Evolutionary conservation across 2,888 invertebrate species (phyloP).

Genomic region (Pseudoips prasinana): DNA sequence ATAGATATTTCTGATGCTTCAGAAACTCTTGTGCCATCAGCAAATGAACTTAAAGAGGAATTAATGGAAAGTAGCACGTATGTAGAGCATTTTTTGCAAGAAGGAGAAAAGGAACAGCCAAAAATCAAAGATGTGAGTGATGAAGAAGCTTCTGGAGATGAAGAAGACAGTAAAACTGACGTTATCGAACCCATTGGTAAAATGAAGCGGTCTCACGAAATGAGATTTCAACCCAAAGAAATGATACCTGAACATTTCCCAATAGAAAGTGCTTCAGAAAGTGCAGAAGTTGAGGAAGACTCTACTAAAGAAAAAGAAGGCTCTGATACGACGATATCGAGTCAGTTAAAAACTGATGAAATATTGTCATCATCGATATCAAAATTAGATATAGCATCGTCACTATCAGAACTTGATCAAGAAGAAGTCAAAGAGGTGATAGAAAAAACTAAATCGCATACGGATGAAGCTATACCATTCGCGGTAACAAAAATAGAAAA

Average conservation of each 20-base stretch:
- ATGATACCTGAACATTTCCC: constrained; percentile 76
- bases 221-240: constrained; percentile 90
- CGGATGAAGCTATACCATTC: constrained; percentile 63
- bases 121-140: constrained; percentile 74
- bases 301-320: constrained; percentile 65
- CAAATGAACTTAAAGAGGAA: constrained; percentile 89
- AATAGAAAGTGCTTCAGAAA: constrained; percentile 63
- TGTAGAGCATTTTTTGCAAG: constrained; percentile 76
- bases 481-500: constrained; percentile 62
- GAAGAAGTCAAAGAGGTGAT: constrained; percentile 52
- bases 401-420: constrained; percentile 52
- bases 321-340: constrained; percentile 73
- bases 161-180: constrained; percentile 75
- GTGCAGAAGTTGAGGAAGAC: constrained; percentile 67
- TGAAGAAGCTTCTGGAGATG: constrained; percentile 80
- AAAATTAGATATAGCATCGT: constrained; percentile 65
- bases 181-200: constrained; percentile 83
- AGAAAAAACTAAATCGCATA: constrained; percentile 37
- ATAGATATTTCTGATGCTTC: constrained; percentile 95
- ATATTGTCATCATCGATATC: constrained; percentile 70
- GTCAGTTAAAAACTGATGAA: constrained; percentile 72
- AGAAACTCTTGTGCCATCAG: constrained; percentile 95
- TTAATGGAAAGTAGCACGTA: constrained; percentile 84
- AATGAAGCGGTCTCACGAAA: constrained; percentile 95
- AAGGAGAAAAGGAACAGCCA: constrained; percentile 56